These are phyloP conservation scores for Ophioderma brevispina DNA, from an alignment of 35 echinoderm and acorn worm species.

Conservation along the genomic window DNA sequence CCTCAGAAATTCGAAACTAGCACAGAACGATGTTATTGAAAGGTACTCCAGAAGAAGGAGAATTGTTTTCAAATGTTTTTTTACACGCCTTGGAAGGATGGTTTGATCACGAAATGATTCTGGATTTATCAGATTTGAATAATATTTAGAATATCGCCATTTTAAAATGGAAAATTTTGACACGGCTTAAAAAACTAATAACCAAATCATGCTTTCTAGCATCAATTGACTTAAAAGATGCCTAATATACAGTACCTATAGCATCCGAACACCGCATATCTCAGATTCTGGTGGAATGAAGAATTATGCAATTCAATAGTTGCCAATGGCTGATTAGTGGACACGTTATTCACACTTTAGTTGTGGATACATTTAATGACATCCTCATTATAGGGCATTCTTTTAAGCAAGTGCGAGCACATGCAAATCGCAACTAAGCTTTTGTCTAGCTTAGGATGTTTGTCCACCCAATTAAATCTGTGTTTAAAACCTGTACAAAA, in stretches of 20 bases:
- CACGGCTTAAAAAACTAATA: slow-evolving; percentile 23
- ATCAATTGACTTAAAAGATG: slow-evolving; percentile 76
- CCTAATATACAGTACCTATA: slow-evolving; percentile 79
- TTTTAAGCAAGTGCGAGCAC: not conserved
- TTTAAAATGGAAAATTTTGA: slow-evolving; percentile 86
- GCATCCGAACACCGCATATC: slow-evolving; percentile 25
- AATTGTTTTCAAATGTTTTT: slow-evolving; percentile 78
- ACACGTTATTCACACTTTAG: not conserved
- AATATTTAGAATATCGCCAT: slow-evolving; percentile 61
- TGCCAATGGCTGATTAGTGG: slow-evolving; percentile 17
- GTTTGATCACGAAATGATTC: slow-evolving; percentile 58
- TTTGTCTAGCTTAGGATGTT: not conserved
- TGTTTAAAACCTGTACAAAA: not conserved
- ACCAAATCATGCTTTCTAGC: slow-evolving; percentile 63
- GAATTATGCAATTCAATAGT: not conserved
- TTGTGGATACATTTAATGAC: slow-evolving; percentile 11
- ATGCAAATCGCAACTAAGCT: not conserved
- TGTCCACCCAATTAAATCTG: not conserved
- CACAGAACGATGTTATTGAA: slow-evolving; percentile 71
- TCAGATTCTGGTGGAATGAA: slow-evolving; percentile 53
- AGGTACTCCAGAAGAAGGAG: not conserved
- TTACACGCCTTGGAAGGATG: slow-evolving; percentile 61
- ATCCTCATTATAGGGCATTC: not conserved
- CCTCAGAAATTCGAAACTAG: slow-evolving; percentile 32
- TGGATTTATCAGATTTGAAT: slow-evolving; percentile 73